Conservation (phyloP, 1,140 invertebrate genomes). For the Papilio xuthus region DNA sequence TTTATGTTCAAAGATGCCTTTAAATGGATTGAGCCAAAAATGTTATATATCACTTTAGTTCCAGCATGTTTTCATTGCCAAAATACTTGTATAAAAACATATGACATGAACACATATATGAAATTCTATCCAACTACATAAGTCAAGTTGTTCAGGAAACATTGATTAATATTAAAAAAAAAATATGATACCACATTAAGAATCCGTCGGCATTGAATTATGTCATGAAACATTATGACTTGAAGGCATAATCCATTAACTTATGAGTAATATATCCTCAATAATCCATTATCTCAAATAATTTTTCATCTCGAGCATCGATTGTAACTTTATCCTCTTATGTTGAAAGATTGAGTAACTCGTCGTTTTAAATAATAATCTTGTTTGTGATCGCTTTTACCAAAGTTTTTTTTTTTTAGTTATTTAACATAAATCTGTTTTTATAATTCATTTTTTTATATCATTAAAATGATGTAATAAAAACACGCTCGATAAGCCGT, state of each 20-base stretch:
- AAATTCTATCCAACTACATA: too few relatives aligned
- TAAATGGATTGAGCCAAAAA: too few relatives aligned
- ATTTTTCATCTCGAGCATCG: not conserved
- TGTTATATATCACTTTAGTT: too few relatives aligned
- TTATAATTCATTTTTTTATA: not conserved
- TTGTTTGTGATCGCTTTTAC: not conserved
- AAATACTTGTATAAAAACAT: too few relatives aligned
- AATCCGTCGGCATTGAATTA: not conserved
- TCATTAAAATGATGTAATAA: not conserved
- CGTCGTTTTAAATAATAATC: slow-evolving; percentile 3
- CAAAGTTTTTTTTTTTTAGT: not conserved
- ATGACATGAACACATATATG: too few relatives aligned
- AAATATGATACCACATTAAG: not conserved
- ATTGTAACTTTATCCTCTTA: slow-evolving; percentile 19
- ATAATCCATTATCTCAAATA: slow-evolving; percentile 18
- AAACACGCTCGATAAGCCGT: not conserved
- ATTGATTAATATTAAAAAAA: not conserved
- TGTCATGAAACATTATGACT: not conserved
- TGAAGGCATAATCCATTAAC: slow-evolving; percentile 15
- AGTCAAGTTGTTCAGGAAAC: too few relatives aligned
- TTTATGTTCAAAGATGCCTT: too few relatives aligned
- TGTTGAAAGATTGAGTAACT: not conserved
- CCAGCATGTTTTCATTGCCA: too few relatives aligned
- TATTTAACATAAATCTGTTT: not conserved
- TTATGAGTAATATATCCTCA: slow-evolving; percentile 7